These are phyloP conservation scores for Elysia crispata DNA, from an alignment of 2,888 invertebrate species.

Conservation along the genomic window DNA sequence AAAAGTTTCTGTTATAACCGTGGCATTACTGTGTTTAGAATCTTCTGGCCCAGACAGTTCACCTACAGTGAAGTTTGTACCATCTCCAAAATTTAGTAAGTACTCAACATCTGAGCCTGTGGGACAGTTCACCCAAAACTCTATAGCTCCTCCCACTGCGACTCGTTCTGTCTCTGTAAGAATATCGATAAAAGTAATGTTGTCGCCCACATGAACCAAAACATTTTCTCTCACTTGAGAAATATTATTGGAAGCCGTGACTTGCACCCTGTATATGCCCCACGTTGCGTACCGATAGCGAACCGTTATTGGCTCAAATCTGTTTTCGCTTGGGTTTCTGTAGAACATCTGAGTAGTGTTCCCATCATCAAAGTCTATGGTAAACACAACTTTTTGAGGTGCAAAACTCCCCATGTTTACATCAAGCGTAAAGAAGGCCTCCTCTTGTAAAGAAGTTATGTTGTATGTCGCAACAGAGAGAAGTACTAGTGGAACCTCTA, in stretches of 20 bases:
- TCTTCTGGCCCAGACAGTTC: conserved; percentile 33
- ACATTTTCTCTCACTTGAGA: conserved; percentile 57
- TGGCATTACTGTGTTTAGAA: conserved; percentile 33
- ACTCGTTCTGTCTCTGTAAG: conserved; percentile 60
- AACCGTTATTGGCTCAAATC: conserved; percentile 59
- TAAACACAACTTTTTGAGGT: conserved; percentile 57
- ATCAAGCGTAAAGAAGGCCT: conserved; percentile 62
- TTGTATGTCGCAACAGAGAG: conserved; percentile 57
- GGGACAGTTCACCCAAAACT: conserved; percentile 64
- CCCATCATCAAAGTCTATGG: conserved; percentile 67
- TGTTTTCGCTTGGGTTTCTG: conserved; percentile 45
- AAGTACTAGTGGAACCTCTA: conserved; percentile 69
- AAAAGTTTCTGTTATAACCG: neutral
- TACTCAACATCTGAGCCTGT: conserved; percentile 69
- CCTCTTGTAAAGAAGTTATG: conserved; percentile 60
- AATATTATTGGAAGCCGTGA: conserved; percentile 69
- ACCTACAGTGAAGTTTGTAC: conserved; percentile 56
- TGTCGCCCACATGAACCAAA: conserved; percentile 70
- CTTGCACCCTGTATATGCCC: conserved; percentile 71
- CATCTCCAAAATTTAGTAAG: conserved; percentile 65
- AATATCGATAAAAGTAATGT: conserved; percentile 70
- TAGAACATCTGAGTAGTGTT: conserved; percentile 42
- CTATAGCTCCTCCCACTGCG: conserved; percentile 55
- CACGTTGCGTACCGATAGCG: conserved; percentile 67
- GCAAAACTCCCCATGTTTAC: conserved; percentile 63